phyloP scores from a whole-genome alignment of 2,113 vertebrate genomes.

The Laterallus jamaicensis region DNA sequence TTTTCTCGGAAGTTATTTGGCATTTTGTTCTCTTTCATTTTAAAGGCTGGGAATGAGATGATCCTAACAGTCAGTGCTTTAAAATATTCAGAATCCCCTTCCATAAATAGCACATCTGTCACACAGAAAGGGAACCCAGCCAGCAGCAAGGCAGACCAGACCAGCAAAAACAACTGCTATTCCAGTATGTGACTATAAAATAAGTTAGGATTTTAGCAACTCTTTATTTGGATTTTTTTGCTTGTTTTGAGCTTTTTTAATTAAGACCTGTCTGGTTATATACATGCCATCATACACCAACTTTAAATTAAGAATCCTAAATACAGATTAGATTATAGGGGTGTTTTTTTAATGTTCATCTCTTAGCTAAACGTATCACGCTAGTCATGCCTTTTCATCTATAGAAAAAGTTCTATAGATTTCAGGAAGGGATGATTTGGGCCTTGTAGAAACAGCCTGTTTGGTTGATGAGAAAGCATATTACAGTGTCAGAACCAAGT shows the following conservation, averaged over 20 bases:
- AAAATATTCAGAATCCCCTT: conserved; percentile 71
- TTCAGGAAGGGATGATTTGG: neutral
- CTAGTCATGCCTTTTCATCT: neutral
- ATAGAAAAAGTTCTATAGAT: neutral
- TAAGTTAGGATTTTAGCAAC: conserved; percentile 25
- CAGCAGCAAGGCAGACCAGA: conserved; percentile 53
- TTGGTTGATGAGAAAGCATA: neutral
- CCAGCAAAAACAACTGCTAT: conserved; percentile 51
- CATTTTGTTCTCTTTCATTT: conserved; percentile 28
- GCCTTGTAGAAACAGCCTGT: neutral
- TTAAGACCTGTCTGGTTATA: neutral
- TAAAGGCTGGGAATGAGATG: conserved; percentile 52
- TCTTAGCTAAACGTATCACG: neutral
- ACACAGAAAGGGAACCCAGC: conserved; percentile 54
- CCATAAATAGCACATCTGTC: conserved; percentile 70
- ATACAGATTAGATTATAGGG: neutral
- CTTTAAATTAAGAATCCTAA: neutral
- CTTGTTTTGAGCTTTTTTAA: conserved; percentile 21
- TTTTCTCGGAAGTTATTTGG: conserved; percentile 2
- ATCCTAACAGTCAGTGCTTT: conserved; percentile 56
- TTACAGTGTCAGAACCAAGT: neutral
- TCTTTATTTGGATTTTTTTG: neutral
- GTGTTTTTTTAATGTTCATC: neutral
- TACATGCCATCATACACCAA: neutral
- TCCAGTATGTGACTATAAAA: conserved; percentile 14